These are phyloP conservation scores for Xenentodon cancila DNA, from an alignment of 2,797 vertebrate species.

Conservation along the genomic window DNA sequence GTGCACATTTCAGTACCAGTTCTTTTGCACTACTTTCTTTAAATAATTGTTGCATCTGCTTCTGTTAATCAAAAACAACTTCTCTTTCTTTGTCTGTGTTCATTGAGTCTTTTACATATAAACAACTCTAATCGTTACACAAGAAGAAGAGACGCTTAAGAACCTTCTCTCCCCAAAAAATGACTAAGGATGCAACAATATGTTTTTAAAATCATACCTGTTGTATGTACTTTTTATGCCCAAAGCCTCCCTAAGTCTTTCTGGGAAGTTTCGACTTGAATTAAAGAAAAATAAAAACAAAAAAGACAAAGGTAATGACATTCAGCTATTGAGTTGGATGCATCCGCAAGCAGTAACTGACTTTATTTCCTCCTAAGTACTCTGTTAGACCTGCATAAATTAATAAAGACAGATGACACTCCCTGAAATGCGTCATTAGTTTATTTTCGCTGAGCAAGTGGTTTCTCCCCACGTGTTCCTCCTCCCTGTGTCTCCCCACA, in stretches of 20 bases:
- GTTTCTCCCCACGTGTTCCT: constrained; percentile 45
- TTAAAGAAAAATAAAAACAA: constrained; percentile 11
- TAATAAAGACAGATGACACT: constrained; percentile 47
- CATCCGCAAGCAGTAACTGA: neutral
- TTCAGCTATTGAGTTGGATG: neutral
- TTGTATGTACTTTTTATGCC: constrained; percentile 30
- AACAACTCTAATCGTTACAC: no score
- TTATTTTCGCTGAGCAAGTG: constrained; percentile 47
- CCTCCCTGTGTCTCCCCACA: constrained; percentile 52
- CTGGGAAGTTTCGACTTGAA: constrained; percentile 15
- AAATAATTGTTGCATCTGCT: neutral
- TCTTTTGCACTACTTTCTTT: no score
- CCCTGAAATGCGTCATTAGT: constrained; percentile 46
- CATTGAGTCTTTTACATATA: neutral
- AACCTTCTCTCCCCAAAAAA: no score
- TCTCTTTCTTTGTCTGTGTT: neutral
- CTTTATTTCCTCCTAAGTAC: constrained; percentile 5
- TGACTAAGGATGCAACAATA: no score
- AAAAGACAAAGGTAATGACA: neutral
- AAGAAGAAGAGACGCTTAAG: no score
- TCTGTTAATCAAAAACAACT: neutral
- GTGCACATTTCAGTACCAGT: no score
- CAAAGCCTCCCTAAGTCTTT: neutral
- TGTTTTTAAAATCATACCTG: constrained; percentile 3
- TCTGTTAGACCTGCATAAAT: constrained; percentile 29